These are phyloP conservation scores for Philereme transversata DNA, from an alignment of 2,888 invertebrate species.

Conservation along the genomic window DNA sequence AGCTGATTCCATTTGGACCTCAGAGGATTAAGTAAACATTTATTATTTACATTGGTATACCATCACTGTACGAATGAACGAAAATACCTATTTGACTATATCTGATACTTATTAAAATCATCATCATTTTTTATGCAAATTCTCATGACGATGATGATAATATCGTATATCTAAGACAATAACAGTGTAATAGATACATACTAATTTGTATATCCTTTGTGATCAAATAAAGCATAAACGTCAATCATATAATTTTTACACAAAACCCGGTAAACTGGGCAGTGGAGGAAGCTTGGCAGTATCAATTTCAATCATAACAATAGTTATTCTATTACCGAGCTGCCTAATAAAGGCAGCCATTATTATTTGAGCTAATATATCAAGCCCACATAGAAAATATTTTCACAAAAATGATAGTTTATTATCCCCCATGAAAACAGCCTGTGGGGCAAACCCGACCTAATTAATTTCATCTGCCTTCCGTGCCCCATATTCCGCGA, in stretches of 20 bases:
- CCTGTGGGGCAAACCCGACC: constrained; percentile 33
- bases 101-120: no score
- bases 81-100: no score
- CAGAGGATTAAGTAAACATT: no score
- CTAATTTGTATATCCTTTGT: no score
- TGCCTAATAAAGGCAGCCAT: constrained; percentile 17
- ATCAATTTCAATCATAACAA: constrained; percentile 12
- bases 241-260: constrained; percentile 1
- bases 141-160: no score
- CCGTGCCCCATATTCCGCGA: constrained; percentile 33
- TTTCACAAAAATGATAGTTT: constrained; percentile 36
- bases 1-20: no score
- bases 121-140: no score
- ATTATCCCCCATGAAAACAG: constrained; percentile 39
- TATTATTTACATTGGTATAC: no score
- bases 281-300: not conserved
- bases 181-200: no score
- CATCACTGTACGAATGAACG: no score
- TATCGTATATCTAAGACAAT: no score
- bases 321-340: constrained; percentile 14
- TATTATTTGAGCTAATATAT: constrained; percentile 29
- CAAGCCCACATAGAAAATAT: constrained; percentile 33
- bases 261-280: not conserved
- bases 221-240: not conserved
- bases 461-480: constrained; percentile 43